phyloP scores from a whole-genome alignment of 2,113 vertebrate species.

The Caretta caretta region DNA sequence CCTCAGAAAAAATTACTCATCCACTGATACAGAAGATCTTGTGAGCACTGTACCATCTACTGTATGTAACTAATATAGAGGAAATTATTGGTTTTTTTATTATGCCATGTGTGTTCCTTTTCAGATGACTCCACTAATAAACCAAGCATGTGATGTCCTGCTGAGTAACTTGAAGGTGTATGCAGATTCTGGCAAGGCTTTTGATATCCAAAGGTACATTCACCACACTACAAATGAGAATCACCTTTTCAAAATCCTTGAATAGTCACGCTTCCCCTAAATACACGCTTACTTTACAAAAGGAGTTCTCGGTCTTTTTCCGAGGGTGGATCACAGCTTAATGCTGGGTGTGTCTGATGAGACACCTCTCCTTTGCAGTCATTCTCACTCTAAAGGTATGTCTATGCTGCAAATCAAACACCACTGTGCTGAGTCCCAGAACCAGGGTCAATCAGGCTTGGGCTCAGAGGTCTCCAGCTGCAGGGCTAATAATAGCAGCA shows the following conservation, averaged over 20 bases:
- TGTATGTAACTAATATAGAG: neutral
- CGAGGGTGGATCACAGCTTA: constrained; percentile 25
- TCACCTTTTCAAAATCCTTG: neutral
- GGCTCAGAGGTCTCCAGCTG: neutral
- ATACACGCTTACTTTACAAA: constrained; percentile 18
- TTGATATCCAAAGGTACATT: constrained; percentile 92
- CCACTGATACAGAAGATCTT: neutral
- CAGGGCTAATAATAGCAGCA: neutral
- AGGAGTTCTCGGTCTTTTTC: neutral
- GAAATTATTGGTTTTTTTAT: neutral
- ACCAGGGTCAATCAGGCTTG: neutral
- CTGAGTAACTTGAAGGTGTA: constrained; percentile 84
- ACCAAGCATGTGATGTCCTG: constrained; percentile 84
- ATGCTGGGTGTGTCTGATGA: constrained; percentile 22
- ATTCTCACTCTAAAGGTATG: neutral
- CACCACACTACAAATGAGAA: constrained; percentile 25
- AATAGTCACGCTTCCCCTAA: constrained; percentile 27
- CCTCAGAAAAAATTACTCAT: neutral
- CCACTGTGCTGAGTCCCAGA: neutral
- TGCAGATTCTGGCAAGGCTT: constrained; percentile 85
- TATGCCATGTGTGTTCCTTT: constrained; percentile 47
- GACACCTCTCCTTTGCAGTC: constrained; percentile 31
- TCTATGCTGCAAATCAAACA: neutral
- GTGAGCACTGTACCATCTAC: neutral
- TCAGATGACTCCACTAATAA: constrained; percentile 93